Conservation (phyloP, 2,113 vertebrate species). For the Silurus glanis region DNA sequence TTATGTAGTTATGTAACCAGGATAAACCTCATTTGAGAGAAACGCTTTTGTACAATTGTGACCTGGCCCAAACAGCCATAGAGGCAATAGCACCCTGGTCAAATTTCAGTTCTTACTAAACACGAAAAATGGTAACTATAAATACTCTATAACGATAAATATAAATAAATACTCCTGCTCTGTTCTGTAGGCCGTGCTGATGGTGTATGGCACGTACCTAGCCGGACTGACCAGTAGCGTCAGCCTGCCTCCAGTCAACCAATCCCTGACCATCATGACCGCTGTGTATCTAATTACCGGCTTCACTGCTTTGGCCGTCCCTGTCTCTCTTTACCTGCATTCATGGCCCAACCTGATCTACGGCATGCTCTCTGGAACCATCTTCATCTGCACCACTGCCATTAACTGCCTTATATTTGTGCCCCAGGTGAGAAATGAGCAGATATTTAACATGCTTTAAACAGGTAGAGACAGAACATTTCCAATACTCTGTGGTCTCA, state of each 20-base stretch:
- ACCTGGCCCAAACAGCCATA: too few relatives aligned
- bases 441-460: background rate
- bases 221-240: slow-evolving; percentile 88
- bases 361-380: slow-evolving; percentile 85
- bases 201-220: slow-evolving; percentile 89
- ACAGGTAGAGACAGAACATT: background rate
- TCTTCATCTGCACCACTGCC: slow-evolving; percentile 87
- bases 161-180: background rate
- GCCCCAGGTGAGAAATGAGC: slow-evolving; percentile 80
- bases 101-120: background rate
- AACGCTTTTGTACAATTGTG: too few relatives aligned
- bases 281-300: slow-evolving; percentile 82
- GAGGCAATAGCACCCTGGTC: background rate
- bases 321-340: slow-evolving; percentile 81
- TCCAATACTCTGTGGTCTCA: background rate
- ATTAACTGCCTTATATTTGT: slow-evolving; percentile 93
- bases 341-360: slow-evolving; percentile 90
- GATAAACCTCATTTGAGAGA: too few relatives aligned
- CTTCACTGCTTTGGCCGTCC: slow-evolving; percentile 73
- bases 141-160: too few relatives aligned
- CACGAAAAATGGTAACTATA: background rate
- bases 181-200: slow-evolving; percentile 79
- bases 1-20: too few relatives aligned
- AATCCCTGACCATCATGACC: slow-evolving; percentile 87
- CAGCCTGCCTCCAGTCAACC: slow-evolving; percentile 94